Percentiles rank a stretch among this genome's conserved stretches.
These are phyloP conservation scores for Aplodontia rufa DNA, from an alignment of 2,113 vertebrate species.

Conservation along the genomic window DNA sequence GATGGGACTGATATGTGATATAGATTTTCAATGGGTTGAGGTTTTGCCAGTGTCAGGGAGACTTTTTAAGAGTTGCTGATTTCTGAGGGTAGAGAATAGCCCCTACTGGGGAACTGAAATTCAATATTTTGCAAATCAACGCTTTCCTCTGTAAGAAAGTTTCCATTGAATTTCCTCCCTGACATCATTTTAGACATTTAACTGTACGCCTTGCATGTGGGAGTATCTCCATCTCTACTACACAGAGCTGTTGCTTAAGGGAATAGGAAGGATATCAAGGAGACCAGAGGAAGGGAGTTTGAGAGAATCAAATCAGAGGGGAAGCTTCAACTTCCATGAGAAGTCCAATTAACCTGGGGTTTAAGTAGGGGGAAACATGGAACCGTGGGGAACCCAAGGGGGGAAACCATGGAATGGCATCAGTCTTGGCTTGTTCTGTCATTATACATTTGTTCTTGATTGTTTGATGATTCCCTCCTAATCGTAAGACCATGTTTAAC, in stretches of 20 bases:
- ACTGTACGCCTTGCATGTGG: neutral
- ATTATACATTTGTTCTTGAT: too few species aligned
- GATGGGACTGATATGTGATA: conserved; percentile 82
- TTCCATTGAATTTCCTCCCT: neutral
- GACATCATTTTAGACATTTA: neutral
- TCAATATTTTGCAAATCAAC: neutral
- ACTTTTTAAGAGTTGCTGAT: conserved; percentile 73
- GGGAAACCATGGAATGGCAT: too few species aligned
- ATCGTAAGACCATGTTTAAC: too few species aligned
- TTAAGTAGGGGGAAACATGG: too few species aligned
- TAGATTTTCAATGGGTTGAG: conserved; percentile 84
- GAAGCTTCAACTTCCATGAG: too few species aligned
- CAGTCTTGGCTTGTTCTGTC: too few species aligned
- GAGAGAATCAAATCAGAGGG: too few species aligned
- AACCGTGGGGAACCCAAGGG: too few species aligned
- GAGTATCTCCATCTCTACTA: conserved; percentile 29
- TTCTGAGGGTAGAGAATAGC: conserved; percentile 77
- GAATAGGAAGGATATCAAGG: too few species aligned
- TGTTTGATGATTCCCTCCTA: too few species aligned
- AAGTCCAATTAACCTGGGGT: too few species aligned
- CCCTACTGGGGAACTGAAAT: conserved; percentile 70
- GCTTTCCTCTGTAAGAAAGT: neutral
- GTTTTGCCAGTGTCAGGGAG: conserved; percentile 77
- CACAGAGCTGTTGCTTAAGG: neutral
- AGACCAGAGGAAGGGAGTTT: too few species aligned